Conservation (phyloP, 2,888 invertebrate species). For the Sesamia inferens region DNA sequence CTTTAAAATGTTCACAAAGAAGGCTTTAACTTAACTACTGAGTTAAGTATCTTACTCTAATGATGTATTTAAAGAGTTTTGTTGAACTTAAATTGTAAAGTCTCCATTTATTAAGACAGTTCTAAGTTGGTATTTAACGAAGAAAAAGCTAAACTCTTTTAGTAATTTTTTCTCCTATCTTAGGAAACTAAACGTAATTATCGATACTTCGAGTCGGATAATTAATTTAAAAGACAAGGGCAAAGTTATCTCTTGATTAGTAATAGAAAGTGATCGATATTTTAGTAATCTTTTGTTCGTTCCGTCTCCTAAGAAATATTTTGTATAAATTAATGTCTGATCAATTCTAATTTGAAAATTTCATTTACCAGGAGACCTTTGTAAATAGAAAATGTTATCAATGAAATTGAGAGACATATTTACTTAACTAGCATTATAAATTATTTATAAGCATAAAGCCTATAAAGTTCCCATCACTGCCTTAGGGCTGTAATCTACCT, state of each 20-base stretch:
- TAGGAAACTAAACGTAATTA: neutral
- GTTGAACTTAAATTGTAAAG: neutral
- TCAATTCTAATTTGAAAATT: slow-evolving; percentile 19
- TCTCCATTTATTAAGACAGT: neutral
- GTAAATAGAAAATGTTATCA: neutral
- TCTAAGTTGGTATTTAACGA: neutral
- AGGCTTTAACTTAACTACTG: neutral
- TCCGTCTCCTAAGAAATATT: slow-evolving; percentile 7
- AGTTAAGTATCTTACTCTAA: neutral
- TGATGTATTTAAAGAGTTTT: slow-evolving; percentile 10
- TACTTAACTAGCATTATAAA: neutral
- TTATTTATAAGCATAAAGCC: neutral
- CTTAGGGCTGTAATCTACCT: neutral
- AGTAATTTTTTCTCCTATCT: neutral
- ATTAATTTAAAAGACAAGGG: slow-evolving; percentile 16
- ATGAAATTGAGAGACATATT: neutral
- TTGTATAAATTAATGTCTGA: slow-evolving; percentile 3
- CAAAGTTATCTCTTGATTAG: slow-evolving; percentile 15
- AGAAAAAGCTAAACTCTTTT: neutral
- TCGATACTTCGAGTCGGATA: slow-evolving; percentile 13
- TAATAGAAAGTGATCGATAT: slow-evolving; percentile 13
- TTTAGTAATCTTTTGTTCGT: neutral
- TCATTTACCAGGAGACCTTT: neutral
- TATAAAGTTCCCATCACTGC: neutral
- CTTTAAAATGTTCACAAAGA: neutral